Percentiles rank a stretch among this genome's conserved stretches.
These are phyloP conservation scores for Limnephilus rhombicus DNA, from an alignment of 2,888 invertebrate genomes.

Conservation along the genomic window DNA sequence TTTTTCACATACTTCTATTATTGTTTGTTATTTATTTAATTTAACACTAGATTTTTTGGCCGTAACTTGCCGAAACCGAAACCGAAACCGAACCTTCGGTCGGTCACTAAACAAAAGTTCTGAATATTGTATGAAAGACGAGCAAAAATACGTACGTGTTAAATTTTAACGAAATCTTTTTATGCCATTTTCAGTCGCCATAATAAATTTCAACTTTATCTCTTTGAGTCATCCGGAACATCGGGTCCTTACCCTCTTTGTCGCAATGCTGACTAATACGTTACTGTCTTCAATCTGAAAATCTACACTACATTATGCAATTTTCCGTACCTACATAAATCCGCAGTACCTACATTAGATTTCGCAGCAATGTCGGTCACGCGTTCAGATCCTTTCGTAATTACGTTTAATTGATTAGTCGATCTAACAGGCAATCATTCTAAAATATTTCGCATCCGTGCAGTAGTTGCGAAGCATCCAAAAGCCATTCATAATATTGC, in stretches of 20 bases:
- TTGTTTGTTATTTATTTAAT: too few species aligned
- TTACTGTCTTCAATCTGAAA: background rate
- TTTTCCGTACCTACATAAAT: background rate
- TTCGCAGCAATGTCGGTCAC: background rate
- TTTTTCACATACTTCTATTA: too few species aligned
- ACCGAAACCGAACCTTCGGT: too few species aligned
- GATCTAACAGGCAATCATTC: background rate
- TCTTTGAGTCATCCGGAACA: background rate
- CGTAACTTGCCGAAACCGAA: too few species aligned
- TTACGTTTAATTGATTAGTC: constrained; percentile 19
- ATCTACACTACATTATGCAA: background rate
- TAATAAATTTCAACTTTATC: background rate
- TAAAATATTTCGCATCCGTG: constrained; percentile 8
- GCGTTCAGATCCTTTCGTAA: constrained; percentile 24
- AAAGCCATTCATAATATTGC: background rate
- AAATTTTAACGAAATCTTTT: too few species aligned
- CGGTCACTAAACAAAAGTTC: too few species aligned
- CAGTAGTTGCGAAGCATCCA: background rate
- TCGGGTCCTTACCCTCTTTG: background rate
- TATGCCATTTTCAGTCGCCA: background rate
- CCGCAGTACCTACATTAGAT: background rate
- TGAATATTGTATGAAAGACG: too few species aligned
- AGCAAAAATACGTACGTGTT: too few species aligned
- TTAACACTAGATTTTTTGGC: too few species aligned
- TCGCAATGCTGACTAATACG: background rate